These are phyloP conservation scores for Phalacrocorax pelagicus DNA, from an alignment of 2,113 vertebrate species.

Conservation along the genomic window DNA sequence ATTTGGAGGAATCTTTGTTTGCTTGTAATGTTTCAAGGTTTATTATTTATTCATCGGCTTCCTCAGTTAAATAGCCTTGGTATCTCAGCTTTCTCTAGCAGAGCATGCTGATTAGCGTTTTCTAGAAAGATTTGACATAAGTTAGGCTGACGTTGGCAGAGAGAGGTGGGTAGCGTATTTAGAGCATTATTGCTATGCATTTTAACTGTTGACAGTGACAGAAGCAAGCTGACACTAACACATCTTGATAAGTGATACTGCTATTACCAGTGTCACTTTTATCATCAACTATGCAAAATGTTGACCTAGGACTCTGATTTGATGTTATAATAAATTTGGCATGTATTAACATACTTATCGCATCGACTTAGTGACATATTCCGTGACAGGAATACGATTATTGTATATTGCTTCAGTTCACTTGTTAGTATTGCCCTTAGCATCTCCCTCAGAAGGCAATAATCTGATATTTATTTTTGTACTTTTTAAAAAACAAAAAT, in stretches of 20 bases:
- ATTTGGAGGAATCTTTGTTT: not conserved
- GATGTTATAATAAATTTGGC: constrained; percentile 26
- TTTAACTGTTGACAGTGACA: constrained; percentile 32
- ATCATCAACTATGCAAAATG: constrained; percentile 13
- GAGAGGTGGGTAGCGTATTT: not conserved
- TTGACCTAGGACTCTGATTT: not conserved
- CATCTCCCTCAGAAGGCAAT: not conserved
- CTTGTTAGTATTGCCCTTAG: not conserved
- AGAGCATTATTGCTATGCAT: constrained; percentile 10
- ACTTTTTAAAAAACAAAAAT: not conserved
- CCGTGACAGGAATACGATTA: not conserved
- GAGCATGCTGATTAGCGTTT: constrained; percentile 14
- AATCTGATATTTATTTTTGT: not conserved
- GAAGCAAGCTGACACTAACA: constrained; percentile 14
- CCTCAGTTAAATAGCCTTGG: not conserved
- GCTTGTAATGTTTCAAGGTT: not conserved
- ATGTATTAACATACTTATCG: not conserved
- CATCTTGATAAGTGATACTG: constrained; percentile 18
- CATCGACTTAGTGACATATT: not conserved
- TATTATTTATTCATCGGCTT: not conserved
- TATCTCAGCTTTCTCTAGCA: not conserved
- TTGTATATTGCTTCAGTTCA: not conserved
- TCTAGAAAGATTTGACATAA: constrained; percentile 38
- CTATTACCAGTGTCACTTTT: constrained; percentile 23
- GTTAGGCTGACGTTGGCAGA: constrained; percentile 15